Base-by-base conservation (phyloP, 1,140 invertebrate species). In the Teleogryllus occipitalis region DNA sequence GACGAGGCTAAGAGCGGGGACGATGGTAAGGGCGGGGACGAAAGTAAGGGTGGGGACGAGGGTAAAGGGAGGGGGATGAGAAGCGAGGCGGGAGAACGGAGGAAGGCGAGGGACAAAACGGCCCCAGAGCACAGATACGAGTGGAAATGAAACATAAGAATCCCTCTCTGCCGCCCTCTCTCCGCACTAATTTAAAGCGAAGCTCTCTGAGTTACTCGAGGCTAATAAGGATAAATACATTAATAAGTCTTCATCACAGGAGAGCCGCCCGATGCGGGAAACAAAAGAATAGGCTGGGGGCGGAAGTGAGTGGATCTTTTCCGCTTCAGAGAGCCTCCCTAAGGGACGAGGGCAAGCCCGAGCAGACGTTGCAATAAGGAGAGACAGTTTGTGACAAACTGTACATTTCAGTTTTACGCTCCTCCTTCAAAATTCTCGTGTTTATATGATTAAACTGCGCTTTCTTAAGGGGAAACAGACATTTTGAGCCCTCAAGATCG, bases 171-270 rank as follows among this genome's bases (percentile, higher is more conserved):
- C 54, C 54, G 54, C 2, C 18, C 54, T 10, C 10, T 65, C 54
- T 18, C 54, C 54, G 54, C 54, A 18, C 54, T 65, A 65, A 65
- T 65, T 65, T 65, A 65, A 65, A 18, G 18, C 10, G 10, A 14
- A 10, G 54, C 18, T 18, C 18, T 18, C 54, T 18, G 2, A 14
- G 10, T 65, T 65, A 65, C 54, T 65, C 10, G 54, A 7, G 54
- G 10, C 54, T 65, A 65, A 65, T 65, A 65, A 65, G 54, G 54
- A 65, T 65, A 65, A 65, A 65, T 65, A 65, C 54, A 65, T 65
- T 65, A 65, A 65, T 65, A 65, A 65, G 54, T 65, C 54, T 65
- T 7, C 54, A 65, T 65, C 54, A 65, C 54, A 65, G 18, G 54
- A 65, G 10, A 65, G 10, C 10, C 54, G 54, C 54, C 18, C 18